A percentile compares a stretch with the other conserved stretches of the same genome.
Conservation (phyloP, 92 coral and sea anemone species). For the Palythoa heliodiscus region DNA sequence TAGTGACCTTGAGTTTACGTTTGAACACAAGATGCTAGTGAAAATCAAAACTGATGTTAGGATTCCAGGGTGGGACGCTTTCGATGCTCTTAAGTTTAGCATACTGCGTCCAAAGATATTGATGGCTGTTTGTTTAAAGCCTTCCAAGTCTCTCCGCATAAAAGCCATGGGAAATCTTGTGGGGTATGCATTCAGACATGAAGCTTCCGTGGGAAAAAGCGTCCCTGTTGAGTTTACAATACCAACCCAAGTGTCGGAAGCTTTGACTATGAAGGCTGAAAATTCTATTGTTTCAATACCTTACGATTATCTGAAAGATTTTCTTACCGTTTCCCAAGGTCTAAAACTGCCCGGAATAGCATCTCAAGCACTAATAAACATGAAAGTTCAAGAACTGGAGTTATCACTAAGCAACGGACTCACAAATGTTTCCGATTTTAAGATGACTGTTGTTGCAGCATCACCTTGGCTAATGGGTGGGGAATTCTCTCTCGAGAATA, state of each 20-base stretch:
- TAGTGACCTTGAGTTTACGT: conserved; percentile 35
- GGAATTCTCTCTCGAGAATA: conserved; percentile 22
- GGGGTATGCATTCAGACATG: neutral
- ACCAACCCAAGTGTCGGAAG: conserved; percentile 22
- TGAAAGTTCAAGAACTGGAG: conserved; percentile 31
- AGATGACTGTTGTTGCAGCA: conserved; percentile 24
- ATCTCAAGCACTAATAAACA: conserved; percentile 17
- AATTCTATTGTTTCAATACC: conserved; percentile 19
- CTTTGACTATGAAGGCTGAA: conserved; percentile 20
- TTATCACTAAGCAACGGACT: conserved; percentile 29
- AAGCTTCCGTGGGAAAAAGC: neutral
- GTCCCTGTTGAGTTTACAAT: conserved; percentile 55
- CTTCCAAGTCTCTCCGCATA: conserved; percentile 20
- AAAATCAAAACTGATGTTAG: conserved; percentile 26
- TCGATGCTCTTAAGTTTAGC: conserved; percentile 50
- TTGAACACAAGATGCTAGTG: conserved; percentile 31
- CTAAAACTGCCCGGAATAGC: conserved; percentile 38
- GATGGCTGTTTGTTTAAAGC: conserved; percentile 14
- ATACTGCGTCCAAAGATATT: conserved; percentile 48
- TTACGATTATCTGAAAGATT: conserved; percentile 37
- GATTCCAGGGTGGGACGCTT: conserved; percentile 70
- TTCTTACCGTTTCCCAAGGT: conserved; percentile 39
- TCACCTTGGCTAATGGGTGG: conserved; percentile 38
- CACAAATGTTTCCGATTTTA: conserved; percentile 24
- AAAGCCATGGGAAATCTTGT: conserved; percentile 48